Conservation (phyloP, 2,113 vertebrate genomes). For the Clinocottus analis region DNA sequence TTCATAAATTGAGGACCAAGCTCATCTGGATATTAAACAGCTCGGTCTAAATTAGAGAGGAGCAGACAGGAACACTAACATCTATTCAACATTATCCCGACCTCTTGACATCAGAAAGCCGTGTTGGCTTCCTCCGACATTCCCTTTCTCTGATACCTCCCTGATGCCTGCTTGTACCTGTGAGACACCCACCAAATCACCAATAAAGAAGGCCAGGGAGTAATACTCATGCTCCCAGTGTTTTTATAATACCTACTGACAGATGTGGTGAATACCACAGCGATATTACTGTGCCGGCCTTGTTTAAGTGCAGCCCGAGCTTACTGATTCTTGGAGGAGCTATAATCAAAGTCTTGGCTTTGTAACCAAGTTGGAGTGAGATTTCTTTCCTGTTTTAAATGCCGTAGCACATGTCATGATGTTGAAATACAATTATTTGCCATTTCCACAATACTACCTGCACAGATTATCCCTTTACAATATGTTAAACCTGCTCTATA, state of each 20-base stretch:
- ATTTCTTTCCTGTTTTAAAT: conserved; percentile 24
- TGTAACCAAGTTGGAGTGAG: background rate
- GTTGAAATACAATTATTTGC: conserved; percentile 10
- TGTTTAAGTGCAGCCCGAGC: conserved; percentile 4
- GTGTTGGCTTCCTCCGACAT: conserved; percentile 33
- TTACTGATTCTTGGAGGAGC: conserved; percentile 13
- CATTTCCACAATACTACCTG: conserved; percentile 33
- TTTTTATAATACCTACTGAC: conserved; percentile 39
- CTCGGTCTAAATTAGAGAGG: background rate
- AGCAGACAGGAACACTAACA: background rate
- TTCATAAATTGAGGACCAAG: background rate
- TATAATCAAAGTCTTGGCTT: conserved; percentile 14
- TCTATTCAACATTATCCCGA: conserved; percentile 29
- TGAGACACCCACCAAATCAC: conserved; percentile 27
- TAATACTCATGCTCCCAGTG: conserved; percentile 39
- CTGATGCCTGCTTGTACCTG: conserved; percentile 49
- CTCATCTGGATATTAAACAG: background rate
- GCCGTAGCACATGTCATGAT: conserved; percentile 6
- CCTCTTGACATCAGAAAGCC: conserved; percentile 27
- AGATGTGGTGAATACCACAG: conserved; percentile 31
- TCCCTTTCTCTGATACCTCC: conserved; percentile 43
- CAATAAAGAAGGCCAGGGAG: conserved; percentile 10
- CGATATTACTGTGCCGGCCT: background rate
- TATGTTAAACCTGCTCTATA: conserved; percentile 36
- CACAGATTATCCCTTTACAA: conserved; percentile 27